Evolutionary conservation across 2,888 invertebrate species (phyloP).

Genomic region (Hirtodrosophila cameraria): DNA sequence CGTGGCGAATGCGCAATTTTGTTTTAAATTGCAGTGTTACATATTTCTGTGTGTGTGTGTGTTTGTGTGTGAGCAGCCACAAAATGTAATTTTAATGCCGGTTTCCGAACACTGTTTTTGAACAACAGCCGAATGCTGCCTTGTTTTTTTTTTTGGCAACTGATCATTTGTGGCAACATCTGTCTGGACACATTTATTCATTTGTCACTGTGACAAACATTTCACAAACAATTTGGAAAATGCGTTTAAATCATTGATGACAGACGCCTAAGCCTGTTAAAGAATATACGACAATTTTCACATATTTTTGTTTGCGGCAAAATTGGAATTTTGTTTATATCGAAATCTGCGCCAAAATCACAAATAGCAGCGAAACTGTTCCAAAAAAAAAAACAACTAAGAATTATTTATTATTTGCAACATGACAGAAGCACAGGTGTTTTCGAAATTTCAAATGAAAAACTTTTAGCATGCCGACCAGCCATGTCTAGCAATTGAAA

Average conservation of each 20-base stretch:
- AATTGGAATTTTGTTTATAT: conserved; percentile 40
- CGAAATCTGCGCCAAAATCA: conserved; percentile 33
- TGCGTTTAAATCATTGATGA: conserved; percentile 63
- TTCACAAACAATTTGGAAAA: conserved; percentile 49
- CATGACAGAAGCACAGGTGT: conserved; percentile 29
- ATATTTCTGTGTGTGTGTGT: conserved; percentile 3
- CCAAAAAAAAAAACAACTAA: conserved; percentile 26
- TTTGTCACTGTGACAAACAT: conserved; percentile 26
- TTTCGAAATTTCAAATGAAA: conserved; percentile 41
- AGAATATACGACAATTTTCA: conserved; percentile 7
- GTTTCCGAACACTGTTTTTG: conserved; percentile 6
- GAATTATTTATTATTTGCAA: conserved; percentile 63
- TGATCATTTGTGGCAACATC: conserved; percentile 38
- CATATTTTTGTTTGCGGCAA: conserved; percentile 11
- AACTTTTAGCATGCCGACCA: conserved; percentile 24
- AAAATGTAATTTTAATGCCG: conserved; percentile 36
- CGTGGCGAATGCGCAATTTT: conserved; percentile 47
- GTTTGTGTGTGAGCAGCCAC: conserved; percentile 5
- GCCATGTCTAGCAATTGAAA: conserved; percentile 2
- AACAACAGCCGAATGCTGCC: conserved; percentile 1
- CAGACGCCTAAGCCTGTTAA: conserved; percentile 27
- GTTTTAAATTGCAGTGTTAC: conserved; percentile 41
- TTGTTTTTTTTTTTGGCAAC: too few species aligned
- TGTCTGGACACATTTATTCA: conserved; percentile 46
- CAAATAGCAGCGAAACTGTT: conserved; percentile 6